Base-by-base conservation (phyloP, 2,797 vertebrate species). In the Mionectes olivaceus region DNA sequence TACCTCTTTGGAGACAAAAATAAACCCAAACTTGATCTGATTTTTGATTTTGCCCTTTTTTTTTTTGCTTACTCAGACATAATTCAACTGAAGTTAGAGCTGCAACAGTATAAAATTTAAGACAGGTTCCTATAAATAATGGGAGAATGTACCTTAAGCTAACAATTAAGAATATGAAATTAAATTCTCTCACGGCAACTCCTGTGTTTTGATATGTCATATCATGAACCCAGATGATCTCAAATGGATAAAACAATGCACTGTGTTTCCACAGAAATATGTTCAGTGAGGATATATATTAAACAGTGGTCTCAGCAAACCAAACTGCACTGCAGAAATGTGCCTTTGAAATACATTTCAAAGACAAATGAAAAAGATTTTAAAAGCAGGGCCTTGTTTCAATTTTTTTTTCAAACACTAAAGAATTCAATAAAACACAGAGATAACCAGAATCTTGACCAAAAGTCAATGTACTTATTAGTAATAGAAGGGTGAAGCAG, bases 201-300 rank as follows among this genome's bases (percentile, higher is more conserved):
- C 83, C 35, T 68, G 7, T 18, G 24, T 68, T 88, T 81, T 85
- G 70, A 6, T 57, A 44, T 79, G 73, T 87, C 67, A 55, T 57
- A 74, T 39, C 46, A 60, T 55, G 60, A 89, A 85, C 18, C n/a
- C 52, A 96, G 53, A 22, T 60, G 87, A 93, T 44, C 88, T 68
- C 37, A 96, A 89, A 93, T 27, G 10, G 81, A 94, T 63, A 87
- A 68, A 35, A 83, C 3, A 81, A 63, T 55, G 46, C 33, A 76
- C 46, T 37, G 19, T 75, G 71, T 97, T 96, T 96, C 79, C 68
- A 95, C 5, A 87, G 92, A 93, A 95, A 96, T 49, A 67, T 3
- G 5, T 89, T 87, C 76, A 68, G 94, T 43, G 18, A 88, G 63
- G 41, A 74, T 10, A 5, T 52, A 87, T n/a, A 87, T 22, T 81